Percentiles rank a stretch among this genome's conserved stretches.
phyloP scores from a whole-genome alignment of 2,888 invertebrate species.

The Heliconius ismenius region DNA sequence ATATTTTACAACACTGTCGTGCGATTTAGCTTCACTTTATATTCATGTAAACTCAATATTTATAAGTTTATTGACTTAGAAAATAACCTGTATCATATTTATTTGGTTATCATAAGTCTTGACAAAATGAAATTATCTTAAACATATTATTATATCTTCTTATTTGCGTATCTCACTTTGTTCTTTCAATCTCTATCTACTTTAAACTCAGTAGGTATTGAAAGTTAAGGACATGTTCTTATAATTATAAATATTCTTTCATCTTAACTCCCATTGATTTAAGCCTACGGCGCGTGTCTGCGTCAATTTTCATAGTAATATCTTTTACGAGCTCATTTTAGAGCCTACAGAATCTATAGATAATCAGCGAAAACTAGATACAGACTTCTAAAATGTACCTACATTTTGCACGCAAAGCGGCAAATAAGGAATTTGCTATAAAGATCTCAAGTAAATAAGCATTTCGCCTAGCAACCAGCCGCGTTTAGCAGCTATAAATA shows the following conservation, averaged over 20 bases:
- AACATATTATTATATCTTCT: background rate
- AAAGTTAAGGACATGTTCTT: no score
- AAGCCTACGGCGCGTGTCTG: background rate
- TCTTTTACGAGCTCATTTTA: conserved; percentile 4
- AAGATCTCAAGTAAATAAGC: conserved; percentile 45
- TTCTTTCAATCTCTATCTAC: no score
- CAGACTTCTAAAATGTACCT: conserved; percentile 31
- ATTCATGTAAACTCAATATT: conserved; percentile 1
- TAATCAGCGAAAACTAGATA: conserved; percentile 25
- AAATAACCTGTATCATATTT: background rate
- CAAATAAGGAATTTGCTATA: conserved; percentile 43
- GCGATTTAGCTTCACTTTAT: conserved; percentile 8
- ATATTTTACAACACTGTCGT: conserved; percentile 9
- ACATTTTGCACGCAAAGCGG: conserved; percentile 32
- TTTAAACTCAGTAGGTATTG: no score
- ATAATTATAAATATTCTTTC: no score
- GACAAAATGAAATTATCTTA: background rate
- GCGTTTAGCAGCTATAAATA: conserved; percentile 48
- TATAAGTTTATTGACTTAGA: conserved; percentile 26
- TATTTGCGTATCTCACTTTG: background rate
- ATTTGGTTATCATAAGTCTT: background rate
- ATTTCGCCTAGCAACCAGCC: conserved; percentile 40
- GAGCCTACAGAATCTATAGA: conserved; percentile 18
- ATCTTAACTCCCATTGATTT: background rate
- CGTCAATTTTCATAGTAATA: background rate